phyloP scores from a whole-genome alignment of 2,113 vertebrate genomes.

The Oryzias woworae region DNA sequence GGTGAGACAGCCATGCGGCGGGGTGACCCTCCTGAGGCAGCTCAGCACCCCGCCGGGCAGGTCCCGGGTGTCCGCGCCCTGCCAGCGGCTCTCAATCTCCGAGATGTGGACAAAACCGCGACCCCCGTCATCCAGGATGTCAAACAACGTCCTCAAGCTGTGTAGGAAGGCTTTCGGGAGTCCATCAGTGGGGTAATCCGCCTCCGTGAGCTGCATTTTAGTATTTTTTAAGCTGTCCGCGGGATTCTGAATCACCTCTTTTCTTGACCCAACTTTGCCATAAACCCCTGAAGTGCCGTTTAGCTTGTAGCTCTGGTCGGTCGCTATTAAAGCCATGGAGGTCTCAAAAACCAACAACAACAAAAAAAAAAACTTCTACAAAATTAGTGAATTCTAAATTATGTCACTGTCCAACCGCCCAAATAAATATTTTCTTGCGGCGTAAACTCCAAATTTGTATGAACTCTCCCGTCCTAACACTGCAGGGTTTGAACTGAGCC shows the following conservation, averaged over 20 bases:
- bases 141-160: conserved; percentile 91
- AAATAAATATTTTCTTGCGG: not conserved
- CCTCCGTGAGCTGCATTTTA: conserved; percentile 64
- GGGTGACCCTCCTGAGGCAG: conserved; percentile 83
- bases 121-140: conserved; percentile 89
- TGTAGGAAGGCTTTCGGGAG: conserved; percentile 89
- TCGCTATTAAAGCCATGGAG: conserved; percentile 74
- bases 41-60: conserved; percentile 87
- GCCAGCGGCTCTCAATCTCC: conserved; percentile 96
- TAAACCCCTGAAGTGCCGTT: conserved; percentile 52
- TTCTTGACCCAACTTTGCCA: conserved; percentile 44
- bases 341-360: not conserved
- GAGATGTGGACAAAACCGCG: conserved; percentile 89
- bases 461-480: not conserved
- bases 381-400: conserved; percentile 1
- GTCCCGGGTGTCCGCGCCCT: conserved; percentile 82
- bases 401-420: not conserved
- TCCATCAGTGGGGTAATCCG: conserved; percentile 77
- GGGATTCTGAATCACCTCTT: conserved; percentile 33
- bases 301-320: conserved; percentile 60
- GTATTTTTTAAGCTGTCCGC: conserved; percentile 13
- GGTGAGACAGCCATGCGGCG: conserved; percentile 88
- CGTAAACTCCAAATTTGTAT: not conserved
- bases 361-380: conserved; percentile 19
- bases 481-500: fast-evolving